phyloP scores from a whole-genome alignment of 2,113 vertebrate species.

The Nycticorax nycticorax region DNA sequence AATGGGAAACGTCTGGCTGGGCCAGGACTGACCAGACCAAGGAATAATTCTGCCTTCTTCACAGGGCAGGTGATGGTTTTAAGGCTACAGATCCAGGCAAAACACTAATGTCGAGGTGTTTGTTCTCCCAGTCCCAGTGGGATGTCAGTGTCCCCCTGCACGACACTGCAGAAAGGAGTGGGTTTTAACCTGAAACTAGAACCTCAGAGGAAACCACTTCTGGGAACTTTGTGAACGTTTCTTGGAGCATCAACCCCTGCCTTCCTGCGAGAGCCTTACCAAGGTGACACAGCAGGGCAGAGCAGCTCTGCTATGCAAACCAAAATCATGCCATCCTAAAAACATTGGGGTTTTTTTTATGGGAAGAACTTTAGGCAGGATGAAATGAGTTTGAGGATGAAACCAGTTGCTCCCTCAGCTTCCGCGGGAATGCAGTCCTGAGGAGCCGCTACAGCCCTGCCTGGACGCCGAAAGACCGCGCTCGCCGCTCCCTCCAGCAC shows the following conservation, averaged over 20 bases:
- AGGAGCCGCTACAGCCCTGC: background rate
- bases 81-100: background rate
- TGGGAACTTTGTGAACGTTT: background rate
- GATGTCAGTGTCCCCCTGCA: background rate
- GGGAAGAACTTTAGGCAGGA: background rate
- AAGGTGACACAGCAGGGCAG: background rate
- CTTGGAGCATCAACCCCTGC: background rate
- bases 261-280: background rate
- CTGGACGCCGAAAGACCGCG: background rate
- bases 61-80: background rate
- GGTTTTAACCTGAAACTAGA: background rate
- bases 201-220: background rate
- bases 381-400: background rate
- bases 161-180: background rate
- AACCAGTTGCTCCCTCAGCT: background rate
- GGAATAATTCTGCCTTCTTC: background rate
- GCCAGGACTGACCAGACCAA: background rate
- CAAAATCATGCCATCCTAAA: background rate
- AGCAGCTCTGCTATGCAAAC: background rate
- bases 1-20: fast-evolving
- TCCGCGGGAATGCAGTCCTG: fast-evolving
- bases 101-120: background rate
- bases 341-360: background rate
- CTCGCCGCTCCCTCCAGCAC: fast-evolving
- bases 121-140: background rate